phyloP scores from a whole-genome alignment of 2,797 vertebrate genomes.

The Eremophila alpestris region DNA sequence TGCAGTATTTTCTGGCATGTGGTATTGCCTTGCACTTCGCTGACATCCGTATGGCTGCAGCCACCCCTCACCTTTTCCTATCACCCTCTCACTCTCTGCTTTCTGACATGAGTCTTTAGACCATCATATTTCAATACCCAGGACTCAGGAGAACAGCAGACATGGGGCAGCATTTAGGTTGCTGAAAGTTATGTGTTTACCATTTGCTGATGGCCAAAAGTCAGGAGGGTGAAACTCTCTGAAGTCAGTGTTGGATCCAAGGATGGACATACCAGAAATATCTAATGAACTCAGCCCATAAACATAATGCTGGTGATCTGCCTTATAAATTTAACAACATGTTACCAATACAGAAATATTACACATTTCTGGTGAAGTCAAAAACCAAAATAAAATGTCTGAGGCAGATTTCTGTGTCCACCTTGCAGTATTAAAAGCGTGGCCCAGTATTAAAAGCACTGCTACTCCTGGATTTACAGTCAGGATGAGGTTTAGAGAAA shows the following conservation, averaged over 20 bases:
- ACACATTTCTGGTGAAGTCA: background rate
- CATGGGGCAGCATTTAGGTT: background rate
- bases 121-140: background rate
- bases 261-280: background rate
- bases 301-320: background rate
- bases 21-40: constrained; percentile 9
- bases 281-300: background rate
- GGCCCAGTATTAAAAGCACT: background rate
- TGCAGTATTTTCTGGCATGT: constrained; percentile 54
- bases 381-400: background rate
- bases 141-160: background rate
- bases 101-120: background rate
- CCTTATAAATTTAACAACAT: background rate
- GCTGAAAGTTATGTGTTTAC: background rate
- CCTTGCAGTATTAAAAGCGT: rapidly evolving
- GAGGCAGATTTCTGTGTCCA: background rate
- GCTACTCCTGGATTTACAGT: background rate
- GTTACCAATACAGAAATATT: background rate
- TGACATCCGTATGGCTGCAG: background rate
- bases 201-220: background rate
- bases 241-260: background rate
- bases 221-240: background rate
- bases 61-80: background rate
- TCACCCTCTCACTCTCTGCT: background rate
- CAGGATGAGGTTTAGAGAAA: background rate